Base-by-base conservation (phyloP, 2,888 invertebrate species). In the Tricholauxania praeusta region DNA sequence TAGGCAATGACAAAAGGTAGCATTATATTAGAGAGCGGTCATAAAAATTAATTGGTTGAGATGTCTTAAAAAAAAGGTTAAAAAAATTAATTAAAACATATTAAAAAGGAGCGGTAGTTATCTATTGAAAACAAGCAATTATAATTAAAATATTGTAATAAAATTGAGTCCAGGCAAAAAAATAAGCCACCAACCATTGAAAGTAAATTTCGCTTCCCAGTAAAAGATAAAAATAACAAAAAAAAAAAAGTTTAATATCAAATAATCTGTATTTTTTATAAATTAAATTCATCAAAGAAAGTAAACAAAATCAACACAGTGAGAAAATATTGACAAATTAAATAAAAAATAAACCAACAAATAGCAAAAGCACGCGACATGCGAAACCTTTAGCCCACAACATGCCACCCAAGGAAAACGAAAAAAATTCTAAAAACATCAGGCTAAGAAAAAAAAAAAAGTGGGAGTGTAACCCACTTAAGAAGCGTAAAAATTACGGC, bases 381-480 rank as follows among this genome's bases (percentile, higher is more conserved):
- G 28, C 39, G 47, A 62, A 62, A 62, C 62, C 62, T 15, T 57
- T 57, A 28, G 57, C 22, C 22, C 57, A 28, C 57, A 5, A 57
- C 22, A 28, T 19, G 15, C 57, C 19, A 22, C 22, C 19, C 57
- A 28, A 57, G 28, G 1, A 66, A n/a, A 52, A 32, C 7, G 32
- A 53, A 22, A 14, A 10, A 39, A 39, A 10, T 10, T 39, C 39
- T 7, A 39, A 39, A 39, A 39, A 39, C 39, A 39, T 39, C 48
- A 32, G 66, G 39, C 51, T 28, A 15, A 67, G 1, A 47, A 53
- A 57, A 17, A 51, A 3, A 67, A 19, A 67, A 39, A 39, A 39
- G 39, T 39, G 39, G 39, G 39, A 39, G 39, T 39, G 39, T 39
- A 39, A 10, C 39, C 39, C 39, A 39, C 39, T 39, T 39, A 39